A percentile compares a stretch with the other conserved stretches of the same genome.
These are phyloP conservation scores for Synaphobranchus kaupii DNA, from an alignment of 2,797 vertebrate genomes.

Conservation along the genomic window DNA sequence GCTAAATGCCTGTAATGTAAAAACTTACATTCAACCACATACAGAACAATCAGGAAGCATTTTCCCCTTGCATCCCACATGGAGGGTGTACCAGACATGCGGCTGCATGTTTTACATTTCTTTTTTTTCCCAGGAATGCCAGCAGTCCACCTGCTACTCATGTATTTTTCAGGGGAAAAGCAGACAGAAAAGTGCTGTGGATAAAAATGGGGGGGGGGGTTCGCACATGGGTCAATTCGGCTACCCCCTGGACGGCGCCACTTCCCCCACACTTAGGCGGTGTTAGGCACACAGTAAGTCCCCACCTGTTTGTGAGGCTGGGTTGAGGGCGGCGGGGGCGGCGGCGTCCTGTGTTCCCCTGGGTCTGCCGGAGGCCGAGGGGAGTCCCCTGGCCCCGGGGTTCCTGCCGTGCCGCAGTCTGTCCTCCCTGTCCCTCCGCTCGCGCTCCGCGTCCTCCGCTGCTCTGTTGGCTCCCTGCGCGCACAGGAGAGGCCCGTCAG, in stretches of 20 bases:
- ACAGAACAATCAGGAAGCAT: too few relatives aligned
- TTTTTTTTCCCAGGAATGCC: too few relatives aligned
- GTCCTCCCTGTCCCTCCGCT: slow-evolving; percentile 89
- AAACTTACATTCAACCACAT: too few relatives aligned
- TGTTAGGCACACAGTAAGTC: background rate
- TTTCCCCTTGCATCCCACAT: too few relatives aligned
- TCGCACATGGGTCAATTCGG: background rate
- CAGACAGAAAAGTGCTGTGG: too few relatives aligned
- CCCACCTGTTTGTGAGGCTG: slow-evolving; percentile 76
- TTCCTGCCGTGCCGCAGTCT: slow-evolving; percentile 85
- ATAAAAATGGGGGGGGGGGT: background rate
- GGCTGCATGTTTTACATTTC: too few relatives aligned
- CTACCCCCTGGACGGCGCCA: too few relatives aligned
- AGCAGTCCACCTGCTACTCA: too few relatives aligned
- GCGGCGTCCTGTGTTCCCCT: slow-evolving; percentile 84
- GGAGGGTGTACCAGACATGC: too few relatives aligned
- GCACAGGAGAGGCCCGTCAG: background rate
- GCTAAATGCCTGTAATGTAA: too few relatives aligned
- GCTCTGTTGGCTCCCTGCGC: slow-evolving; percentile 87
- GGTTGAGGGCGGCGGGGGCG: slow-evolving; percentile 85
- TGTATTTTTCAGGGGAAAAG: too few relatives aligned
- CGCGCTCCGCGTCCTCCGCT: slow-evolving; percentile 86
- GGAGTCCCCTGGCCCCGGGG: slow-evolving; percentile 82
- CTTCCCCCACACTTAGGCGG: background rate
- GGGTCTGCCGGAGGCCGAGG: slow-evolving; percentile 86